phyloP scores from a whole-genome alignment of 1,140 invertebrate species.

The Hydropsyche tenuis region DNA sequence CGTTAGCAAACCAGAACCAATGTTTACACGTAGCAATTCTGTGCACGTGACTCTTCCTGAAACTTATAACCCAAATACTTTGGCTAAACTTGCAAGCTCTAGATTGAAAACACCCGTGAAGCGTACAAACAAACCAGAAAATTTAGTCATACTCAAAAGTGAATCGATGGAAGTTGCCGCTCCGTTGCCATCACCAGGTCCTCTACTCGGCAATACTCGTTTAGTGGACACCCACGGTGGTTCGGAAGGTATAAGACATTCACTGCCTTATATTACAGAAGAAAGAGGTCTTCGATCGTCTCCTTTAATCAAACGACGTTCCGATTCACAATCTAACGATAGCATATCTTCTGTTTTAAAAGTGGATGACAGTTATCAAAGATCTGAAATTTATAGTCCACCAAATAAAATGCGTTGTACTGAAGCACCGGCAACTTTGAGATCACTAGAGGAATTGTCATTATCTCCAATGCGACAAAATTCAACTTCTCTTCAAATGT shows the following conservation, averaged over 20 bases:
- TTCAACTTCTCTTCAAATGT: constrained; percentile 72
- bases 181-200: constrained; percentile 77
- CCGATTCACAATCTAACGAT: constrained; percentile 38
- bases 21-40: constrained; percentile 63
- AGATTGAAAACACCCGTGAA: constrained; percentile 56
- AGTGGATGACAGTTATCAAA: constrained; percentile 44
- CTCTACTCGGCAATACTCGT: constrained; percentile 78
- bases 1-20: constrained; percentile 53
- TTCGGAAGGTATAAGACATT: constrained; percentile 46
- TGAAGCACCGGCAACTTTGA: constrained; percentile 60
- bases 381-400: constrained; percentile 60
- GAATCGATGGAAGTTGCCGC: constrained; percentile 63
- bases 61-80: constrained; percentile 56
- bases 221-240: constrained; percentile 68
- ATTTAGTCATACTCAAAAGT: constrained; percentile 63
- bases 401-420: constrained; percentile 63
- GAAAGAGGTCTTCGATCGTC: constrained; percentile 28
- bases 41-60: constrained; percentile 64
- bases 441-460: constrained; percentile 66
- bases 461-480: constrained; percentile 58
- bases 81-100: constrained; percentile 56
- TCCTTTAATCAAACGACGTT: constrained; percentile 24
- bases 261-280: constrained; percentile 7
- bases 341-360: constrained; percentile 33
- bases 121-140: constrained; percentile 59